These are phyloP conservation scores for Xenentodon cancila DNA, from an alignment of 2,797 vertebrate genomes.

Conservation along the genomic window DNA sequence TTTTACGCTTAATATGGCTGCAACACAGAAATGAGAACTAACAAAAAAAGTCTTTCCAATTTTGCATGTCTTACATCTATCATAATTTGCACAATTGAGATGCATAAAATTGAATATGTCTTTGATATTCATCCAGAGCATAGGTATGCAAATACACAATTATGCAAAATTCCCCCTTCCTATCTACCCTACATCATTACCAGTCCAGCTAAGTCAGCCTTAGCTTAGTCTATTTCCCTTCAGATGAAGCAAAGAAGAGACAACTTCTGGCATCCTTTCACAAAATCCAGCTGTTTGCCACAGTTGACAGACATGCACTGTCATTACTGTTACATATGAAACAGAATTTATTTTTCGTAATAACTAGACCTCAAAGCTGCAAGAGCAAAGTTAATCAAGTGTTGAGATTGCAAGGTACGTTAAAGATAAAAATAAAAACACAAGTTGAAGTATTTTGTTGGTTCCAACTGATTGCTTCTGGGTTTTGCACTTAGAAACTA, in stretches of 20 bases:
- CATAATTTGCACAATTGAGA: background rate
- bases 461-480: no score
- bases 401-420: no score
- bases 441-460: no score
- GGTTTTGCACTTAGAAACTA: no score
- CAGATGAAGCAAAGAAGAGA: constrained; percentile 17
- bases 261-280: constrained; percentile 18
- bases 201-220: constrained; percentile 53
- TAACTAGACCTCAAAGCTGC: no score
- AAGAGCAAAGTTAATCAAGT: no score
- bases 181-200: constrained; percentile 38
- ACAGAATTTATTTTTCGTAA: no score
- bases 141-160: background rate
- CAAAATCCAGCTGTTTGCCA: constrained; percentile 36
- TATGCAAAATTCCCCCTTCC: background rate
- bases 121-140: background rate
- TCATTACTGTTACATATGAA: no score
- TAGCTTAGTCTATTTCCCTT: constrained; percentile 43
- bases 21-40: constrained; percentile 25
- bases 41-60: background rate
- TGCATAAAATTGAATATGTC: background rate
- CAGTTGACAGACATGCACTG: no score
- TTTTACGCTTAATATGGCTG: constrained; percentile 47
- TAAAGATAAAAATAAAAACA: no score
- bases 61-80: background rate